These are phyloP conservation scores for Alectura lathami DNA, from an alignment of 2,113 vertebrate species.

Conservation along the genomic window DNA sequence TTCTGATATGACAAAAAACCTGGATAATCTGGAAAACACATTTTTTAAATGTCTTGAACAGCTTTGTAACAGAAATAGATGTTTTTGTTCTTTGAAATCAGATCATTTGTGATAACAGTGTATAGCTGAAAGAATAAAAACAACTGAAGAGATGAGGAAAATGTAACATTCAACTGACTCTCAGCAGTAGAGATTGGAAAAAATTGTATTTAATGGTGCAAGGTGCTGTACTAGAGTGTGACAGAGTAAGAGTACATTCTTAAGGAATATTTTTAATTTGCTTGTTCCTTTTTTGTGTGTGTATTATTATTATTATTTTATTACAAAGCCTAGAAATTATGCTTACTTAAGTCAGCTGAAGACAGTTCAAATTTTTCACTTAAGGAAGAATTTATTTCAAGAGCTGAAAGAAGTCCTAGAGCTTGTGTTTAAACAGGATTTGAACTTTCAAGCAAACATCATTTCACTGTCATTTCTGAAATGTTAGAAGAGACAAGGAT, in stretches of 20 bases:
- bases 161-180: not conserved
- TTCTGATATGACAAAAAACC: constrained; percentile 15
- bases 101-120: constrained; percentile 23
- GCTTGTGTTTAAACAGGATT: not conserved
- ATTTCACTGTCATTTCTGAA: not conserved
- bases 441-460: not conserved
- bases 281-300: not conserved
- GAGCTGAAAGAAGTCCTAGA: not conserved
- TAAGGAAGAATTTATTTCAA: not conserved
- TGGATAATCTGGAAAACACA: constrained; percentile 48
- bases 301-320: not conserved
- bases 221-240: not conserved
- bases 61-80: constrained; percentile 19
- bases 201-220: not conserved
- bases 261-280: not conserved
- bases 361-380: not conserved
- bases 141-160: not conserved
- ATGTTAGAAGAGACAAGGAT: not conserved
- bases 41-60: constrained; percentile 43
- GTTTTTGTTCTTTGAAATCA: constrained; percentile 34
- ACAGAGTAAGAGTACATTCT: not conserved
- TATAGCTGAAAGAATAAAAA: constrained; percentile 27
- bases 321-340: not conserved
- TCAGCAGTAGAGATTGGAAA: not conserved
- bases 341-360: not conserved